Evolutionary conservation across 2,797 vertebrate genomes (phyloP), one percentile per base, ranked within the genome.

Genomic region (Phrynocephalus guinanensis): DNA sequence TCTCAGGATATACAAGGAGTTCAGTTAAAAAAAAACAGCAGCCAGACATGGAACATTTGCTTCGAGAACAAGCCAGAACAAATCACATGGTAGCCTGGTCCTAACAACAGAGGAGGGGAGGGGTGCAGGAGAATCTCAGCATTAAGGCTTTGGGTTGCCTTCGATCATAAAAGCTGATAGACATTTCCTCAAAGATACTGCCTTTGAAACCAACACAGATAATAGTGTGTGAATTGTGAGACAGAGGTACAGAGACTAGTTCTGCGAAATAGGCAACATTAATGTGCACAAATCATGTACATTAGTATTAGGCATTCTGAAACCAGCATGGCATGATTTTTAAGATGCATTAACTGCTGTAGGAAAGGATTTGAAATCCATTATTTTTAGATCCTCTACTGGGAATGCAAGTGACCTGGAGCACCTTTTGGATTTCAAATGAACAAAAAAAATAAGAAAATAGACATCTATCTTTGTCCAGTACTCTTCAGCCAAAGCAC

Each of bases 381-480:
- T 88, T 91, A 28, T 56, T 89, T 73, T 4, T 50, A 94, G 91
- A 60, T 80, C 89, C 86, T 88, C 92, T 75, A 30, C 6, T 6
- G 88, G 84, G 90, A 95, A 95, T 82, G 94, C 56, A 92, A 94
- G 91, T 91, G 94, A 90, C 86, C 93, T 88, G 89, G 94, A 95
- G 94, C 93, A 94, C 94, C 84, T 89, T 93, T 93, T 80, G 90
- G 89, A 91, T 87, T 81, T 94, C 91, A 93, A 88, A 93, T 92
- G 93, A 91, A 92, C 91, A 92, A 73, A 93, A 73, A 93, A 94
- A 94, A 95, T 94, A 93, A 95, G 93, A 91, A 94, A 94, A 93
- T 83, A 86, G 92, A 5, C 88, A 86, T 88, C 83, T 88, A 88
- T 88, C 79, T 92, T 89, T 81, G 26, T 93, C 94, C 94, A 93